Base-by-base conservation (phyloP, 2,797 vertebrate genomes). In the Chaunax sp. region DNA sequence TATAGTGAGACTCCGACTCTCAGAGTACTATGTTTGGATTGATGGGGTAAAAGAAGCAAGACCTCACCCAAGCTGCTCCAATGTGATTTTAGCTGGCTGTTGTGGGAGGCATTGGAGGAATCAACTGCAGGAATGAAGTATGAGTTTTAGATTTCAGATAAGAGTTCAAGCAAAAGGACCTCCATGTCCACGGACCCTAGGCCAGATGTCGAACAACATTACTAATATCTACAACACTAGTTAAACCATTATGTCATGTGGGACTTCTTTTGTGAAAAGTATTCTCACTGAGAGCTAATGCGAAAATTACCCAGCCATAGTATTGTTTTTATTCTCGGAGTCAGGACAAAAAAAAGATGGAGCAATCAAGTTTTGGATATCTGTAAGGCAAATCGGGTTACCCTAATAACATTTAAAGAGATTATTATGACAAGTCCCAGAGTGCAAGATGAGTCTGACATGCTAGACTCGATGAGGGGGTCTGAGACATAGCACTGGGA, bases 401-500 rank as follows among this genome's bases (percentile, higher is more conserved):
- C 60, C 62, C 85, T 85, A 86, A 93, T 84, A 90, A 88, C 74
- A 90, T 90, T 91, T 83, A 81, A 87, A 84, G 64, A 85, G 77
- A 90, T 92, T 88, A 87, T 84, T 65, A 56, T 84, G 87, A 90
- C 82, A 90, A 85, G 78, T 86, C 84, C 81, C 84, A 80, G 68
- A 52, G 69, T 45, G 80, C 67, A 70, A 58, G 59, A 65, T 49
- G 58, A 68, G 69, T 64, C 72, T 79, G 61, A 69, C 63, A 71
- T 64, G 71, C 65, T 72, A 58, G 56, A 6, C 44, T 66, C 49
- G 56, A 77, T 66, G 54, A 69, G 75, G 72, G 63, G 64, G 69
- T 60, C 50, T 55, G 67, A 61, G 71, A 80, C 81, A 62, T 46
- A 12, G 64, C 56, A 46, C 59, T 30, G 33, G 57, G 50, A 33